Conservation (phyloP, 23 tunicate genomes). For the Phallusia fumigata region DNA sequence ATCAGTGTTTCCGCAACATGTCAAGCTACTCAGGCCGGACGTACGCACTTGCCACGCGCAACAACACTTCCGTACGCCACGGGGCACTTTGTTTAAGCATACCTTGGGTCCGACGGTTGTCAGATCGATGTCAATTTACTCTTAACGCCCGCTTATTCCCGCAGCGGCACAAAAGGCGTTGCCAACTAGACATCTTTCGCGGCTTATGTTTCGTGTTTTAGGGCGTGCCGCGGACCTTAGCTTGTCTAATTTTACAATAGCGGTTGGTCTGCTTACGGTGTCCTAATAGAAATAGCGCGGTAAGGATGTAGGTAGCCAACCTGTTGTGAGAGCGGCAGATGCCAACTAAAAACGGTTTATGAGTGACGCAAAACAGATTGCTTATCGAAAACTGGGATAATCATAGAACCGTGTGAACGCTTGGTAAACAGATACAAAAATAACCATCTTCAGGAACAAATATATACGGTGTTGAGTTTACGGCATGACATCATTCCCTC, state of each 20-base stretch:
- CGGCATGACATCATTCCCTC: too few species aligned
- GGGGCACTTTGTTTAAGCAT: background rate
- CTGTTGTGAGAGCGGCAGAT: too few species aligned
- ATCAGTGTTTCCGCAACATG: too few species aligned
- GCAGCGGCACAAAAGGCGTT: background rate
- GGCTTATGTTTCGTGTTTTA: conserved; percentile 5
- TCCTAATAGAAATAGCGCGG: background rate
- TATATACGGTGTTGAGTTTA: too few species aligned
- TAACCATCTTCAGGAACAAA: too few species aligned
- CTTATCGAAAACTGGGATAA: too few species aligned
- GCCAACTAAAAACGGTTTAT: too few species aligned
- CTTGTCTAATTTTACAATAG: background rate
- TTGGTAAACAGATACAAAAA: too few species aligned
- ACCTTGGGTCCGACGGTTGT: background rate
- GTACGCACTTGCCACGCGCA: conserved; percentile 3
- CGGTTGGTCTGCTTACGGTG: background rate
- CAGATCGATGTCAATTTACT: background rate
- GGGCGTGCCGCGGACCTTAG: background rate
- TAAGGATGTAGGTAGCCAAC: too few species aligned
- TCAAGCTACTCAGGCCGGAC: background rate
- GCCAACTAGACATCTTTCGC: background rate
- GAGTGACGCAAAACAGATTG: too few species aligned
- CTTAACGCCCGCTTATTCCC: background rate
- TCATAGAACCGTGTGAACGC: too few species aligned
- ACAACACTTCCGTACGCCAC: conserved; percentile 10